These are phyloP conservation scores for Dioctria rufipes DNA, from an alignment of 2,888 invertebrate species.

Conservation along the genomic window DNA sequence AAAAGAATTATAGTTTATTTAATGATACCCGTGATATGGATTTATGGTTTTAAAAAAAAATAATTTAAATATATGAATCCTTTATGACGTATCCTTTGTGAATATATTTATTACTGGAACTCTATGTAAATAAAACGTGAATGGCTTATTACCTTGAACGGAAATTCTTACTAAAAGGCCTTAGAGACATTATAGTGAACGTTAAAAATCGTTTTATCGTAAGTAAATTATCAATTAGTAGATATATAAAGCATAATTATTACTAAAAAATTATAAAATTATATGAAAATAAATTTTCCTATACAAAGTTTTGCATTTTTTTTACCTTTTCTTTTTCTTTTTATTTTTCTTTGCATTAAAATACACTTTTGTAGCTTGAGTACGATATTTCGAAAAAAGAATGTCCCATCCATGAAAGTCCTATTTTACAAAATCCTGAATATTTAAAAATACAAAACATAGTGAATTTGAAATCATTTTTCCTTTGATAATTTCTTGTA, in stretches of 20 bases:
- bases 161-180: constrained; percentile 39
- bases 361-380: no score
- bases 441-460: no score
- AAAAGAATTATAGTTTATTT: neutral
- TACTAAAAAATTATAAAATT: constrained; percentile 14
- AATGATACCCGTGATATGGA: constrained; percentile 38
- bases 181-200: constrained; percentile 38
- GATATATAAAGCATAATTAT: constrained; percentile 33
- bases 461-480: no score
- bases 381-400: no score
- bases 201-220: constrained; percentile 35
- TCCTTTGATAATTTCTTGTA: no score
- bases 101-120: constrained; percentile 17
- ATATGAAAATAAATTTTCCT: constrained; percentile 49
- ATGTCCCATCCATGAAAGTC: no score
- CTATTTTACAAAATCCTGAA: no score
- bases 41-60: neutral
- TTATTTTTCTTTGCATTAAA: no score
- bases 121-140: constrained; percentile 38
- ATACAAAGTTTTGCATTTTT: constrained; percentile 3
- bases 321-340: no score
- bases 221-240: constrained; percentile 45
- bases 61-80: constrained; percentile 14
- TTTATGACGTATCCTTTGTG: constrained; percentile 1
- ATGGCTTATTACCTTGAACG: constrained; percentile 34